Evolutionary conservation across 1,140 invertebrate genomes (phyloP), one percentile per base, ranked within the genome.

Genomic region (Lepidurus apus): DNA sequence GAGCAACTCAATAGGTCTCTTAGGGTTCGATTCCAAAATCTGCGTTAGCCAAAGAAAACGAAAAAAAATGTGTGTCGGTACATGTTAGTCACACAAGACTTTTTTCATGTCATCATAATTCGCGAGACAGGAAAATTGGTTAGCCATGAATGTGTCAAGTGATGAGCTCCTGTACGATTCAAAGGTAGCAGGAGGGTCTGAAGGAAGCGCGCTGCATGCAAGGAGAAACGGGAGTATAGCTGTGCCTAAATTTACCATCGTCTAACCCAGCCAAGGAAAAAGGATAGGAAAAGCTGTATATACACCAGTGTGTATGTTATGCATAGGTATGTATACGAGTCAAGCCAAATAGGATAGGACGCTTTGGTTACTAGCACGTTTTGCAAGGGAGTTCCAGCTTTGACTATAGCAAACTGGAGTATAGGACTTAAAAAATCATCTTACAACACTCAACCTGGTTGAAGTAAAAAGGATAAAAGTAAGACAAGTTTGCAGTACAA

Each of bases 171-270:
- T 65, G 53, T 65, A 17, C 53, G 53, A 65, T 65, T 65, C 53
- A 65, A 65, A 65, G 53, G 17, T 21, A 65, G 53, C n/a, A 65
- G 53, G 53, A 65, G 53, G 7, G 9, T 65, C 53, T 65, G 53
- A 65, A 65, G 53, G 17, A 65, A 65, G 21, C 53, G 53, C 53
- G 53, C 53, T 65, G 53, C 53, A 65, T n/a, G 53, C 53, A 65
- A 7, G 53, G 53, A 65, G 53, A 65, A 65, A 65, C 53, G 53
- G 8, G 17, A 65, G 53, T 65, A 65, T 65, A 65, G 53, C 53
- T 65, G 53, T 65, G 53, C 53, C 53, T 65, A 65, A 65, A 65
- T 65, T 65, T 65, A 65, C 53, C 53, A 65, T 65, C 53, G 13
- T n/a, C 53, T 65, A 65, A 65, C 53, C 53, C 53, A 13, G 21